Evolutionary conservation across 1,140 invertebrate genomes (phyloP).

Genomic region (Gonatopus flavifemur): DNA sequence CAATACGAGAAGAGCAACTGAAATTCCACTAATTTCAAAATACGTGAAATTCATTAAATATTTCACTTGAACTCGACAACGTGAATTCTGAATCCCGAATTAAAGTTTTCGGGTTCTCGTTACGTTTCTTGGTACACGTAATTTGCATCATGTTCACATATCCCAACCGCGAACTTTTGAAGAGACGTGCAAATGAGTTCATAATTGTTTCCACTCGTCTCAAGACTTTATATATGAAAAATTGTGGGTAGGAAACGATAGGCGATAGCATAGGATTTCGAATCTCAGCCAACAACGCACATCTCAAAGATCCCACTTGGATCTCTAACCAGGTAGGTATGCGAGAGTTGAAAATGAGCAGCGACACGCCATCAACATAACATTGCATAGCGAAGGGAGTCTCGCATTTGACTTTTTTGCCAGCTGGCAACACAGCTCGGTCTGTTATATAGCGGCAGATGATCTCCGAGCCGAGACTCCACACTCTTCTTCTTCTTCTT

Average conservation of each 20-base stretch:
- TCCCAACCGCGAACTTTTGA: too few species aligned
- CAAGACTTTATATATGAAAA: neutral
- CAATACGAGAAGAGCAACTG: too few species aligned
- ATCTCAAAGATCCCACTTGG: slow-evolving; percentile 45
- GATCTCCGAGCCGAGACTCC: slow-evolving; percentile 46
- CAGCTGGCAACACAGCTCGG: slow-evolving; percentile 57
- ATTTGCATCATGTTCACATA: too few species aligned
- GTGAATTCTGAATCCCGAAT: too few species aligned
- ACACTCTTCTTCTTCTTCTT: slow-evolving; percentile 16
- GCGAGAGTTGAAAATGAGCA: slow-evolving; percentile 55
- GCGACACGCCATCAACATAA: slow-evolving; percentile 57
- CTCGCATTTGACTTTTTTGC: slow-evolving; percentile 58
- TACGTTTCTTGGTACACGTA: too few species aligned
- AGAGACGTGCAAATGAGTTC: too few species aligned
- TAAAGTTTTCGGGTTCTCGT: too few species aligned
- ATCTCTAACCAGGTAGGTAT: slow-evolving; percentile 55
- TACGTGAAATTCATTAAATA: too few species aligned
- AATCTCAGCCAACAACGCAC: slow-evolving; percentile 50
- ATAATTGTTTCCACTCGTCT: too few species aligned
- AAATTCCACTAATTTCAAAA: too few species aligned
- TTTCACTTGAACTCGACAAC: too few species aligned
- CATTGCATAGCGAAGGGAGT: slow-evolving; percentile 49
- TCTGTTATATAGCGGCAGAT: slow-evolving; percentile 56
- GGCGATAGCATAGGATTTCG: slow-evolving; percentile 48
- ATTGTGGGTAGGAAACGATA: slow-evolving; percentile 24